Percentiles rank a stretch among this genome's conserved stretches.
These are phyloP conservation scores for Thaleichthys pacificus DNA, from an alignment of 2,797 vertebrate genomes.

Conservation along the genomic window DNA sequence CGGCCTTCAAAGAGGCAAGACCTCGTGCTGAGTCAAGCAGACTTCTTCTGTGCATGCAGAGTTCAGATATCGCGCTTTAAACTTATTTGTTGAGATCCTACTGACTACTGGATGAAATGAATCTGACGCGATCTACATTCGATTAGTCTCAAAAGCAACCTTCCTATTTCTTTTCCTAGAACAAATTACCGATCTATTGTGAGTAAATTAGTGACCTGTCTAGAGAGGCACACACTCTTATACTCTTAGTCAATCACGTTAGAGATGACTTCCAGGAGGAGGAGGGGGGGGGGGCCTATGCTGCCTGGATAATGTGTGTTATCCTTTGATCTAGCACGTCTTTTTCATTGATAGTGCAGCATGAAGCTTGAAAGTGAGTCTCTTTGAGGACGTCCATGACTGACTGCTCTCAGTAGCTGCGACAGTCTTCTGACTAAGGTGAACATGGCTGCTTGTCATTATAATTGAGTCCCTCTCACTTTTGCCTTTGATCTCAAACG, in stretches of 20 bases:
- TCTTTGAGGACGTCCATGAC: neutral
- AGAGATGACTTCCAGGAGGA: too few species aligned
- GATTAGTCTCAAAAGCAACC: neutral
- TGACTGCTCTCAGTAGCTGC: neutral
- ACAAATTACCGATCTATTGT: neutral
- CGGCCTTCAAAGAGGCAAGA: neutral
- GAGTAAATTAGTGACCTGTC: neutral
- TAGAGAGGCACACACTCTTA: too few species aligned
- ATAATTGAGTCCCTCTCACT: neutral
- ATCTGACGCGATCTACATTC: neutral
- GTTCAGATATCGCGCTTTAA: too few species aligned
- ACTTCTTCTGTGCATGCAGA: neutral
- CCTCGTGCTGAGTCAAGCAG: neutral
- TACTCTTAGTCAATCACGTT: too few species aligned
- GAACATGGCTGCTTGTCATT: conserved; percentile 1
- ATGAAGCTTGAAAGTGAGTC: neutral
- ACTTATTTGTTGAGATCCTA: neutral
- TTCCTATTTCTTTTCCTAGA: neutral
- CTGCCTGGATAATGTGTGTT: too few species aligned
- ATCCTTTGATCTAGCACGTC: neutral
- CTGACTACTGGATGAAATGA: neutral
- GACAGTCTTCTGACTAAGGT: neutral
- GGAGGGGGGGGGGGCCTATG: too few species aligned
- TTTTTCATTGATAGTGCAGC: neutral
- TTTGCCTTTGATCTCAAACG: conserved; percentile 1